Conservation (phyloP, 2,888 invertebrate genomes). For the Perdita meconis region DNA sequence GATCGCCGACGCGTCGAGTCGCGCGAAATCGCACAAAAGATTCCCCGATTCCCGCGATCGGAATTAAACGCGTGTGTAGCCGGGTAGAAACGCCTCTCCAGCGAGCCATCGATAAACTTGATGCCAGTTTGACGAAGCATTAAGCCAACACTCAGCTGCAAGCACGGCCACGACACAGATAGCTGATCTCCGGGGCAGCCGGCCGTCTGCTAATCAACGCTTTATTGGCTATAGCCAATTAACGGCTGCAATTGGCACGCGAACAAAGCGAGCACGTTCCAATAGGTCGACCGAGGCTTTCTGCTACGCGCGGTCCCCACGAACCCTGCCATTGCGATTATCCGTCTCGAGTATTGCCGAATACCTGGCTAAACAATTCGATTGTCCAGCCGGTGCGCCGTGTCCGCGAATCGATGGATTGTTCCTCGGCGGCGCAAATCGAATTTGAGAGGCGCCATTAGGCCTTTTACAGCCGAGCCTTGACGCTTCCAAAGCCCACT, state of each 20-base stretch:
- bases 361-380: slow-evolving; percentile 76
- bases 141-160: slow-evolving; percentile 55
- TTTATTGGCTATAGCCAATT: slow-evolving; percentile 82
- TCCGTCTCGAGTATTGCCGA: slow-evolving; percentile 62
- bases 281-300: slow-evolving; percentile 69
- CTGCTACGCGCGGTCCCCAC: slow-evolving; percentile 60
- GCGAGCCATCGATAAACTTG: slow-evolving; percentile 49
- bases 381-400: slow-evolving; percentile 68
- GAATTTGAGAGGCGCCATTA: slow-evolving; percentile 37
- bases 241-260: slow-evolving; percentile 79
- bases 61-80: slow-evolving; percentile 48
- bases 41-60: slow-evolving; percentile 31
- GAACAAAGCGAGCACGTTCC: slow-evolving; percentile 76
- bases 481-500: neutral
- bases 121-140: slow-evolving; percentile 68
- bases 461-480: slow-evolving; percentile 20
- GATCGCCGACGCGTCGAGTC: slow-evolving; percentile 28
- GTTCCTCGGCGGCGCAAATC: slow-evolving; percentile 34
- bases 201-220: slow-evolving; percentile 78
- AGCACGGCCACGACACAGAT: slow-evolving; percentile 58
- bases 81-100: slow-evolving; percentile 8
- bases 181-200: slow-evolving; percentile 68
- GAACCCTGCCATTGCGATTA: slow-evolving; percentile 51
- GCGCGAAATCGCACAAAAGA: slow-evolving; percentile 39
- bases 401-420: slow-evolving; percentile 57